Evolutionary conservation across 1,140 invertebrate species (phyloP).

Genomic region (Aphidius gifuensis): DNA sequence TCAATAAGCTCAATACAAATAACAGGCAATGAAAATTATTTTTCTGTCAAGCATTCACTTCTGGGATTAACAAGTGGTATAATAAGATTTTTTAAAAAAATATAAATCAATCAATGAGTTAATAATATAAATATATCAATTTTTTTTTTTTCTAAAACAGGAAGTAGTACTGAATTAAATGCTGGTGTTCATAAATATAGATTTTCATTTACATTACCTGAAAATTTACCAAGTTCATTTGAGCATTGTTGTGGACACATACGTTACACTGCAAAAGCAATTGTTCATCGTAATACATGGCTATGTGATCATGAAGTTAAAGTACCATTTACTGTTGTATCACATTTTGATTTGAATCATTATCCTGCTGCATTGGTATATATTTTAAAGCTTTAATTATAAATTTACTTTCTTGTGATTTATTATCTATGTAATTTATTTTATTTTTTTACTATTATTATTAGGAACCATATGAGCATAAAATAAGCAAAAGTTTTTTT

Average conservation of each 20-base stretch:
- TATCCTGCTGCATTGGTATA: conserved; percentile 59
- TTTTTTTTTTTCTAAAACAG: not conserved
- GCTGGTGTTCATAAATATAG: conserved; percentile 71
- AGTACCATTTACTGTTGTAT: conserved; percentile 81
- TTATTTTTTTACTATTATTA: not conserved
- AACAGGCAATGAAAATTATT: conserved; percentile 67
- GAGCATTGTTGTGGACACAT: conserved; percentile 78
- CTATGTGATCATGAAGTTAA: conserved; percentile 84
- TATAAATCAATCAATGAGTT: too few species aligned
- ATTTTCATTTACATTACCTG: conserved; percentile 67
- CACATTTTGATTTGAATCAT: conserved; percentile 78
- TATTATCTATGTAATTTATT: conserved; percentile 5
- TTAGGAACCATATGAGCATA: conserved; percentile 62
- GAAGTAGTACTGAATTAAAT: conserved; percentile 57
- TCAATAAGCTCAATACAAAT: conserved; percentile 59
- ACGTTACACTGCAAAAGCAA: conserved; percentile 78
- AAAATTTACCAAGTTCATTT: conserved; percentile 77
- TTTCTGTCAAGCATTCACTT: conserved; percentile 64
- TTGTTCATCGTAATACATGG: conserved; percentile 76
- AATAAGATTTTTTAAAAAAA: conserved; percentile 20
- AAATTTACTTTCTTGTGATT: conserved; percentile 10
- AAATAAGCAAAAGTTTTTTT: conserved; percentile 68
- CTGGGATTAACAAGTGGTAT: conserved; percentile 62
- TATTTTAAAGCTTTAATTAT: not conserved
- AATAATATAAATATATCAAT: conserved; percentile 10